phyloP scores from a whole-genome alignment of 2,888 invertebrate species.

The Graphium colonna region DNA sequence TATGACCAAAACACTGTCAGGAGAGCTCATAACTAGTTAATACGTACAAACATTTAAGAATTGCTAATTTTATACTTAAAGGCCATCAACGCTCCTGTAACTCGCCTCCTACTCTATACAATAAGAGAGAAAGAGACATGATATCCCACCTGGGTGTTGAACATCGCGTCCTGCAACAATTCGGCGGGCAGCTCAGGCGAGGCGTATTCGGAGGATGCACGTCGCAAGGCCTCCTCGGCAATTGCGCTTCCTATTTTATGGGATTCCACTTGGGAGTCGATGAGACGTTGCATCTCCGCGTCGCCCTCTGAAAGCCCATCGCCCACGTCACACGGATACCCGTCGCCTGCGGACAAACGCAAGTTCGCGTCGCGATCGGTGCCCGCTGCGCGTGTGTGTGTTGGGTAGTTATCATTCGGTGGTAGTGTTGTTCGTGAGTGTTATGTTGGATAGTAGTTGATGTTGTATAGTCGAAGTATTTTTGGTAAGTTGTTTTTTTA shows the following conservation, averaged over 20 bases:
- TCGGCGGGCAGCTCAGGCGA: conserved; percentile 51
- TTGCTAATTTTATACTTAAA: no score
- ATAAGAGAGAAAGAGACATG: no score
- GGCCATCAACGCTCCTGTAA: no score
- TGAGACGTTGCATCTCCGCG: conserved; percentile 84
- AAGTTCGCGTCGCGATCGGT: conserved; percentile 19
- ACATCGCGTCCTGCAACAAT: conserved; percentile 50
- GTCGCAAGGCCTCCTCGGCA: conserved; percentile 85
- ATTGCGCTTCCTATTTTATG: conserved; percentile 92
- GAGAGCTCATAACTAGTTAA: no score
- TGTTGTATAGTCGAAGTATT: no score
- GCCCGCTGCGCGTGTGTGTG: conserved; percentile 1
- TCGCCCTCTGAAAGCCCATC: conserved; percentile 68
- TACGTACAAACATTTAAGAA: no score
- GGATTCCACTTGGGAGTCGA: conserved; percentile 88
- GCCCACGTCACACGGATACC: conserved; percentile 19
- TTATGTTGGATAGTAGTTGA: no score
- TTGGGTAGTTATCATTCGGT: no score
- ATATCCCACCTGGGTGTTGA: conserved; percentile 55
- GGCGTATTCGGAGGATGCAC: conserved; percentile 44
- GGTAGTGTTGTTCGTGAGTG: no score
- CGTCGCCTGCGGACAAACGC: conserved; percentile 21
- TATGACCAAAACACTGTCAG: no score
- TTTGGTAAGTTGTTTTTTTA: no score
- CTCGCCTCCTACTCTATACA: no score